phyloP scores from a whole-genome alignment of 2,888 invertebrate genomes.

The Conistra vaccinii region DNA sequence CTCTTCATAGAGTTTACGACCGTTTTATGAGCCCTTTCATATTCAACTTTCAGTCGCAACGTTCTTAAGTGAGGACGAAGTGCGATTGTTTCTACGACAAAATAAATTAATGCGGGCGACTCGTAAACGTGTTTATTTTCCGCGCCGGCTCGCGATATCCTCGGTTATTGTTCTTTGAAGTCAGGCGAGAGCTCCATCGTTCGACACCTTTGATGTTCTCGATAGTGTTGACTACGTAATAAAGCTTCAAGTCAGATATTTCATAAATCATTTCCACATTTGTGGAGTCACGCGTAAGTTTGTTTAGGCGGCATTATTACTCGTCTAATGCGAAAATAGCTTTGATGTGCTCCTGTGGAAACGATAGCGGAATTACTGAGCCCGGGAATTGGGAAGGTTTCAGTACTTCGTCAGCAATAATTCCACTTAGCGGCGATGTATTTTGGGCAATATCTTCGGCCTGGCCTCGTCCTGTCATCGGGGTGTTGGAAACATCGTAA shows the following conservation, averaged over 20 bases:
- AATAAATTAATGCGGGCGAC: conserved; percentile 85
- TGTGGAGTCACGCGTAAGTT: conserved; percentile 75
- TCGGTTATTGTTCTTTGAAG: conserved; percentile 86
- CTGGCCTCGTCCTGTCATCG: conserved; percentile 80
- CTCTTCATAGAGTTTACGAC: conserved; percentile 85
- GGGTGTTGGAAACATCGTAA: conserved; percentile 80
- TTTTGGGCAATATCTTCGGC: conserved; percentile 75
- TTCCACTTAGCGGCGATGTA: conserved; percentile 77
- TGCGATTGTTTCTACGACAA: conserved; percentile 86
- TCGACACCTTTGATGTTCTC: conserved; percentile 82
- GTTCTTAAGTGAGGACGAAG: conserved; percentile 72
- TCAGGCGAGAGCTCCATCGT: conserved; percentile 74
- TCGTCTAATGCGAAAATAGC: conserved; percentile 73
- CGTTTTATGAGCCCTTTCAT: conserved; percentile 88
- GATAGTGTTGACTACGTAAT: conserved; percentile 73
- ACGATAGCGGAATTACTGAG: conserved; percentile 73
- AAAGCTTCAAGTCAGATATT: conserved; percentile 71
- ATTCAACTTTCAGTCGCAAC: conserved; percentile 85
- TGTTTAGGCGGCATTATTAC: conserved; percentile 75
- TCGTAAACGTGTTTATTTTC: conserved; percentile 84
- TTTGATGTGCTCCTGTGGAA: conserved; percentile 78
- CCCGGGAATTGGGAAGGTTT: conserved; percentile 70
- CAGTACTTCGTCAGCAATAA: conserved; percentile 80
- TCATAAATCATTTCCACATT: conserved; percentile 78
- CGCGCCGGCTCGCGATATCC: conserved; percentile 77